Conservation (phyloP, 1,140 invertebrate genomes). For the Hyposmocoma kahamanoa region DNA sequence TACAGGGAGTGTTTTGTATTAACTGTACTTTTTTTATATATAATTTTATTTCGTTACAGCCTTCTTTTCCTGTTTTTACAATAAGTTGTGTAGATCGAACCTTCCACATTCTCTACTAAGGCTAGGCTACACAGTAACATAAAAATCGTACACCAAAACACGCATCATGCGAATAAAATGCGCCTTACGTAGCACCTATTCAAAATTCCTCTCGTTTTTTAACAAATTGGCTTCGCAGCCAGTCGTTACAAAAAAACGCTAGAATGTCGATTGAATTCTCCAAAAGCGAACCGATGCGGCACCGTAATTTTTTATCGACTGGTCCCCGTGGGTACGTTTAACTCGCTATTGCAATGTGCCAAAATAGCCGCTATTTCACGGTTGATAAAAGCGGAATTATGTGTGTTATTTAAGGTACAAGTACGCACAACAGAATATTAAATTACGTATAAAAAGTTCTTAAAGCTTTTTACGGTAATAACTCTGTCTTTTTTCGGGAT, state of each 20-base stretch:
- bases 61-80: too few relatives aligned
- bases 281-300: constrained; percentile 20
- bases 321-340: constrained; percentile 25
- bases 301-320: constrained; percentile 35
- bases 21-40: too few relatives aligned
- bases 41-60: too few relatives aligned
- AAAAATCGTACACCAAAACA: too few relatives aligned
- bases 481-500: too few relatives aligned
- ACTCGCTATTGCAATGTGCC: constrained; percentile 19
- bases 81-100: too few relatives aligned
- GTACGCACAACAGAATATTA: background rate
- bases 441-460: too few relatives aligned
- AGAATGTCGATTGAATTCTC: constrained; percentile 32
- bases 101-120: too few relatives aligned
- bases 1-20: too few relatives aligned
- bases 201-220: constrained; percentile 26
- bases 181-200: constrained; percentile 13
- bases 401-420: background rate
- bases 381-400: constrained; percentile 13
- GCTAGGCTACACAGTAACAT: too few relatives aligned
- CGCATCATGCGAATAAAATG: background rate
- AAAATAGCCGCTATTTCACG: constrained; percentile 18
- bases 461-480: too few relatives aligned
- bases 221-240: constrained; percentile 22
- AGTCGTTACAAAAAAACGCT: constrained; percentile 25